Conservation (phyloP, 2,113 vertebrate genomes). For the Antidorcas marsupialis region DNA sequence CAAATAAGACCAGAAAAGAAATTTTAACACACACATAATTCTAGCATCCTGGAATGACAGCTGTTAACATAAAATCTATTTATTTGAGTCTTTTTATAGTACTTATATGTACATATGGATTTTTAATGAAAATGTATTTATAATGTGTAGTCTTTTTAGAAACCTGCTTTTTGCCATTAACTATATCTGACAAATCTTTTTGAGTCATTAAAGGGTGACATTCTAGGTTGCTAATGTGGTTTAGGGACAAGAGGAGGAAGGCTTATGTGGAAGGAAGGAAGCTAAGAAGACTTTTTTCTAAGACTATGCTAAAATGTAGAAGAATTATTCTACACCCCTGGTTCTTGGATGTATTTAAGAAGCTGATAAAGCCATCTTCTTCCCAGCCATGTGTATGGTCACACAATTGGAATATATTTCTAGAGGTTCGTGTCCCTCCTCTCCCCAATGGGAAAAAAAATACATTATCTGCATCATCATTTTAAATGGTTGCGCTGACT, state of each 20-base stretch:
- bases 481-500: background rate
- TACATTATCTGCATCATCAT: background rate
- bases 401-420: background rate
- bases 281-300: background rate
- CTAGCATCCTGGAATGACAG: background rate
- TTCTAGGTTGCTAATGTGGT: background rate
- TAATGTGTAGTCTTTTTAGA: background rate
- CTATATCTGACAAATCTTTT: background rate
- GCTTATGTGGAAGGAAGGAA: background rate
- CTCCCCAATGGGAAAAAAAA: background rate
- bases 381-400: background rate
- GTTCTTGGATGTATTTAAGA: background rate
- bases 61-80: background rate
- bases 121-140: background rate
- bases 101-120: background rate
- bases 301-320: background rate
- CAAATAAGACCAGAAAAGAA: background rate
- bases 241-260: background rate
- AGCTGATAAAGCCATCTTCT: background rate
- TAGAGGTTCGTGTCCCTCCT: background rate
- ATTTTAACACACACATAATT: background rate
- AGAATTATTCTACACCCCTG: background rate
- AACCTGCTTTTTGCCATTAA: background rate
- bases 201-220: background rate
- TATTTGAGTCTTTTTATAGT: background rate